Evolutionary conservation across 2,113 vertebrate genomes (phyloP).

Genomic region (Myocastor coypus): DNA sequence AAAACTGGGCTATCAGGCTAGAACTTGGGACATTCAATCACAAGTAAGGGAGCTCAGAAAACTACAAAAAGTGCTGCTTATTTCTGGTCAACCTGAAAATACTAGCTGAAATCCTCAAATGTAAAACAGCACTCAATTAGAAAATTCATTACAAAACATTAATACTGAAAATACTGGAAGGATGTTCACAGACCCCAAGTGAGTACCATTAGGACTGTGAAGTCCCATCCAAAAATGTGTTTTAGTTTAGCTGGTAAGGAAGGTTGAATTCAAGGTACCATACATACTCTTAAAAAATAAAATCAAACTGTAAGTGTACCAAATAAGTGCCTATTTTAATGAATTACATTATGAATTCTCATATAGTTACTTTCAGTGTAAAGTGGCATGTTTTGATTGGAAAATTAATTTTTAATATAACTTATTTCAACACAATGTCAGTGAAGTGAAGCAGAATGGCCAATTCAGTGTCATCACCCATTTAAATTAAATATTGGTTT

Average conservation of each 20-base stretch:
- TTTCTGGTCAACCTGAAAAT: not conserved
- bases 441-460: not conserved
- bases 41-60: not conserved
- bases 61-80: not conserved
- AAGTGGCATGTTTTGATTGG: not conserved
- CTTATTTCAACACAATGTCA: slow-evolving; percentile 52
- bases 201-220: not conserved
- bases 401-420: slow-evolving; percentile 17
- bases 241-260: not conserved
- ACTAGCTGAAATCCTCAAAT: not conserved
- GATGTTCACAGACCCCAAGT: not conserved
- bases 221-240: not conserved
- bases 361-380: not conserved
- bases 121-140: not conserved
- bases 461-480: not conserved
- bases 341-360: not conserved
- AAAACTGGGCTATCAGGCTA: not conserved
- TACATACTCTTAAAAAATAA: not conserved
- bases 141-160: not conserved
- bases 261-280: slow-evolving; percentile 8
- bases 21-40: not conserved
- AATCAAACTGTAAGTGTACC: not conserved
- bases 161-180: not conserved
- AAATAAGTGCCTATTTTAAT: not conserved
- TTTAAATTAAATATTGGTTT: not conserved